Conservation (phyloP, 2,888 invertebrate genomes). For the Galeruca laticollis region DNA sequence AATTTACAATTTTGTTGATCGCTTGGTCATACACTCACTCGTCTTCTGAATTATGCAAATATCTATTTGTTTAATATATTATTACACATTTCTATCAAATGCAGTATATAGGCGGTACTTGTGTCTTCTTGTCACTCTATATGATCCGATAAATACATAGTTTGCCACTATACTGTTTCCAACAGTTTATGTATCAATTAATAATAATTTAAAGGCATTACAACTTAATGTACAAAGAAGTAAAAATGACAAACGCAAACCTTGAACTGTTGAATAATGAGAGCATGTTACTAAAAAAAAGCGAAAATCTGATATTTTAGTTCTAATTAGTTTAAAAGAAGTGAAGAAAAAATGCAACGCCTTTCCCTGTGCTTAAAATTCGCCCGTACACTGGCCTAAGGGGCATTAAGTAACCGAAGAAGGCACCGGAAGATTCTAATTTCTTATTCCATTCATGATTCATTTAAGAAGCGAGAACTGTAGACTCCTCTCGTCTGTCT, state of each 20-base stretch:
- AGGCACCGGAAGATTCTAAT: conserved; percentile 33
- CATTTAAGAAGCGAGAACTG: conserved; percentile 25
- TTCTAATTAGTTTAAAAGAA: background rate
- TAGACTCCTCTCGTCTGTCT: conserved; percentile 18
- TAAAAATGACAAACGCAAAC: background rate
- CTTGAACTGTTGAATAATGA: background rate
- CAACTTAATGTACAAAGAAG: background rate
- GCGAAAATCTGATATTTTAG: background rate
- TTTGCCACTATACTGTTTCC: no score
- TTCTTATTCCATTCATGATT: conserved; percentile 36
- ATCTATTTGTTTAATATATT: no score
- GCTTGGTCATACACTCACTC: no score
- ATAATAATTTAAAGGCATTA: background rate
- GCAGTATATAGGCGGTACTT: no score
- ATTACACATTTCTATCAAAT: no score
- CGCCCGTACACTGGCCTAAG: conserved; percentile 4
- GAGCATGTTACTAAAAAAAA: background rate
- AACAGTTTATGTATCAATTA: no score
- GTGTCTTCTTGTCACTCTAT: no score
- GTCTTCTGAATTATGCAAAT: no score
- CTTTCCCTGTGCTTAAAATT: conserved; percentile 2
- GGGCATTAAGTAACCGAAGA: conserved; percentile 28
- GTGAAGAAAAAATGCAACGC: background rate
- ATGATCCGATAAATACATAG: no score
- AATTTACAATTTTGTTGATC: no score